These are phyloP conservation scores for Clusia tigrina DNA, from an alignment of 2,888 invertebrate species.

Conservation along the genomic window DNA sequence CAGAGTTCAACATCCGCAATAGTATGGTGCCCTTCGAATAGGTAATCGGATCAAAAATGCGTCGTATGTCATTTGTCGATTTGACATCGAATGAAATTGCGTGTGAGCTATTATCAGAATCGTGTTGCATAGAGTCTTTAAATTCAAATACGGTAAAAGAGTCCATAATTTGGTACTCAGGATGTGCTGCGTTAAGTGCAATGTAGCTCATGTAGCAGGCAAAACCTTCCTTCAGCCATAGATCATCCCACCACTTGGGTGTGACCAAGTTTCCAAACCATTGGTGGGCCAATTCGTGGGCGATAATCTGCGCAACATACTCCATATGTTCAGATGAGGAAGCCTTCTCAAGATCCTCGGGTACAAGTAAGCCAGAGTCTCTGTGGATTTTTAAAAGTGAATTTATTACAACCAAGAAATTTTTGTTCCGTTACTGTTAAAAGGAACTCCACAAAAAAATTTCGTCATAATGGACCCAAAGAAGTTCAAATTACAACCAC, in stretches of 20 bases:
- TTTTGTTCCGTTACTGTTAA: background rate
- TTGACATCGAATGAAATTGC: slow-evolving; percentile 72
- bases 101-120: slow-evolving; percentile 71
- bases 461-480: background rate
- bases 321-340: slow-evolving; percentile 70
- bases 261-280: slow-evolving; percentile 84
- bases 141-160: slow-evolving; percentile 68
- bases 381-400: no score
- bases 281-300: slow-evolving; percentile 83
- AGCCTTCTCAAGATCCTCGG: slow-evolving; percentile 59
- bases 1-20: slow-evolving; percentile 76
- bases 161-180: slow-evolving; percentile 69
- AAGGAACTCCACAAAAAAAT: background rate
- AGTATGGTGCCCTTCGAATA: slow-evolving; percentile 78
- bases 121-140: slow-evolving; percentile 68
- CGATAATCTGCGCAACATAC: slow-evolving; percentile 72
- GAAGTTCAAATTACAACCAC: no score
- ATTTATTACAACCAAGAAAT: no score
- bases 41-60: slow-evolving; percentile 77
- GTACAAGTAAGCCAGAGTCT: slow-evolving; percentile 69
- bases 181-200: slow-evolving; percentile 65
- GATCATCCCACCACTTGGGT: slow-evolving; percentile 77
- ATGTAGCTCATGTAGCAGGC: slow-evolving; percentile 67
- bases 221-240: slow-evolving; percentile 73
- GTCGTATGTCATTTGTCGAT: slow-evolving; percentile 70